A percentile compares a stretch with the other conserved stretches of the same genome.
phyloP scores from a whole-genome alignment of 2,113 vertebrate species.

The Cebidichthys violaceus region DNA sequence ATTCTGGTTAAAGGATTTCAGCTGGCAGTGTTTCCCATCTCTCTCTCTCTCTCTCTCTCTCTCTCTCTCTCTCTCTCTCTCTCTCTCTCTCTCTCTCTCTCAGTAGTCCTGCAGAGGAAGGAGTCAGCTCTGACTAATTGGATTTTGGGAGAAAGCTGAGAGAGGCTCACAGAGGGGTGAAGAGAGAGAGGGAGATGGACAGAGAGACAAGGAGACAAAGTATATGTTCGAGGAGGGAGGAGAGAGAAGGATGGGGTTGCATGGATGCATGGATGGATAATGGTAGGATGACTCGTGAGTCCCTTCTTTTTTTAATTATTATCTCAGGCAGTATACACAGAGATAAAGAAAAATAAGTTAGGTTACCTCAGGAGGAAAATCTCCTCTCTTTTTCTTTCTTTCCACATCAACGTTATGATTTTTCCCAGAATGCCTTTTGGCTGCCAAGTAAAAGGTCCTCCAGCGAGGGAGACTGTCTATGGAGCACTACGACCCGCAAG shows the following conservation, averaged over 20 bases:
- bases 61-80: constrained; percentile 1
- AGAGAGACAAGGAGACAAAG: constrained; percentile 37
- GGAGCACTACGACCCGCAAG: background rate
- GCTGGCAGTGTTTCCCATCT: constrained; percentile 36
- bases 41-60: background rate
- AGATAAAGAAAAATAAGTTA: background rate
- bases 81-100: constrained; percentile 8
- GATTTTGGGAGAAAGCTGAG: constrained; percentile 57
- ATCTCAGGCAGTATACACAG: background rate
- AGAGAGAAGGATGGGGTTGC: background rate
- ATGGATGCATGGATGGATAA: constrained; percentile 29
- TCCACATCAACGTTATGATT: background rate
- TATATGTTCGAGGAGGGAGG: background rate
- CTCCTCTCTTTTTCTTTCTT: background rate
- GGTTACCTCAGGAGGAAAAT: background rate
- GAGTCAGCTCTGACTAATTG: constrained; percentile 57
- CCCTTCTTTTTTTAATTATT: background rate
- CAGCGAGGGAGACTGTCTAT: background rate
- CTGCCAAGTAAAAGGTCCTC: background rate
- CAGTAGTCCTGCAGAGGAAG: constrained; percentile 41
- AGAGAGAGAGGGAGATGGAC: constrained; percentile 45
- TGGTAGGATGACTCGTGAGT: constrained; percentile 22
- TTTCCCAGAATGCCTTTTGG: background rate
- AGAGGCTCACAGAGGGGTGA: constrained; percentile 29
- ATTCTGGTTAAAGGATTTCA: constrained; percentile 53